These are phyloP conservation scores for Enteromius trimaculatus DNA, from an alignment of 2,797 vertebrate species.

Conservation along the genomic window DNA sequence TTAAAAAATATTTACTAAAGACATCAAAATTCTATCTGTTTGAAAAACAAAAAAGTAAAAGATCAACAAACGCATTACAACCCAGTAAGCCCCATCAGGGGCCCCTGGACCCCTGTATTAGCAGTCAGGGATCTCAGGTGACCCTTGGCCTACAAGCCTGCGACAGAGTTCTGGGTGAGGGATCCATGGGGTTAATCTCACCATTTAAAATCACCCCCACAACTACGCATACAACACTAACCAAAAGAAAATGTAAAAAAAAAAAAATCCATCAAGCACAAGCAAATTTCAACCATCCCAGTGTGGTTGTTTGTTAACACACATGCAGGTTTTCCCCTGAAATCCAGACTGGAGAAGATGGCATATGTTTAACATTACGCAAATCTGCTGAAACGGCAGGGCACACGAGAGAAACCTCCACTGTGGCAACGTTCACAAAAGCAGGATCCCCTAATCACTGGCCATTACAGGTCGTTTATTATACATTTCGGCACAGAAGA, in stretches of 20 bases:
- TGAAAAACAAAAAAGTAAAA: background rate
- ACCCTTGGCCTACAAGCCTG: slow-evolving; percentile 57
- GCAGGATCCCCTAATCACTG: slow-evolving; percentile 54
- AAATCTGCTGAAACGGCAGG: slow-evolving; percentile 61
- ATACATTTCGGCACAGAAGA: slow-evolving; percentile 50
- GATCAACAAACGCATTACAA: slow-evolving; percentile 41
- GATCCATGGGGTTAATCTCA: slow-evolving; percentile 54
- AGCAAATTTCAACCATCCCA: slow-evolving; percentile 42
- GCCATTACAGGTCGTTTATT: slow-evolving; percentile 60
- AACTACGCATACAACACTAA: slow-evolving; percentile 37
- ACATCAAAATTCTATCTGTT: background rate
- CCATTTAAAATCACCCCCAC: slow-evolving; percentile 45
- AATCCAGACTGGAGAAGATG: slow-evolving; percentile 51
- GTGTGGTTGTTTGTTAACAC: slow-evolving; percentile 43
- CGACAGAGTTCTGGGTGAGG: slow-evolving; percentile 41
- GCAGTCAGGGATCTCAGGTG: slow-evolving; percentile 50
- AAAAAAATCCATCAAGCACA: slow-evolving; percentile 40
- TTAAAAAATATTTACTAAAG: background rate
- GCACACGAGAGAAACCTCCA: slow-evolving; percentile 53
- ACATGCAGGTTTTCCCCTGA: slow-evolving; percentile 56
- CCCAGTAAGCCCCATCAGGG: slow-evolving; percentile 40
- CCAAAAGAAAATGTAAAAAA: slow-evolving; percentile 20
- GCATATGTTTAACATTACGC: slow-evolving; percentile 64
- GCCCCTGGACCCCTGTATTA: slow-evolving; percentile 48
- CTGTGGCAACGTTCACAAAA: slow-evolving; percentile 59